These are phyloP conservation scores for Phania funesta DNA, from an alignment of 2,888 invertebrate genomes.

Conservation along the genomic window DNA sequence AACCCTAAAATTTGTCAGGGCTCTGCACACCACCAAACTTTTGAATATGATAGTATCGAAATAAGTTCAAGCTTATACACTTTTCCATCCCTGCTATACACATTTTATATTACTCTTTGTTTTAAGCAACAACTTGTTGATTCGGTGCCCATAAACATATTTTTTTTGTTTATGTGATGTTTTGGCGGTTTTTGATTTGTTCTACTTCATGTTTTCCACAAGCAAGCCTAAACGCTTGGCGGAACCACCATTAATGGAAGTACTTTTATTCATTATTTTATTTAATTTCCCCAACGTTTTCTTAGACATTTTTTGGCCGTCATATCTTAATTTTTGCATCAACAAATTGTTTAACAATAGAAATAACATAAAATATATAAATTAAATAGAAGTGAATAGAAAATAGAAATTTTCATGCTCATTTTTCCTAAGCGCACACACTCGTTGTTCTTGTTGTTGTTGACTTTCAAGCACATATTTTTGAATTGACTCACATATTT, in stretches of 20 bases:
- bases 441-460: no score
- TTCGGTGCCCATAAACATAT: constrained; percentile 16
- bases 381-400: neutral
- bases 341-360: constrained; percentile 6
- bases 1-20: no score
- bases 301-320: neutral
- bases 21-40: no score
- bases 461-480: no score
- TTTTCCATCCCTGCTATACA: neutral
- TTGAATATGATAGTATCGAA: no score
- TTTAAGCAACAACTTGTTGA: constrained; percentile 18
- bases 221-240: neutral
- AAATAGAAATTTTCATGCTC: neutral
- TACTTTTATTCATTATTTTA: neutral
- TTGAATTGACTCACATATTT: no score
- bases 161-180: constrained; percentile 5
- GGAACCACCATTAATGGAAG: constrained; percentile 7
- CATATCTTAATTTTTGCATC: neutral
- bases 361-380: neutral
- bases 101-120: neutral
- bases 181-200: neutral
- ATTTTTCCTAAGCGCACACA: neutral
- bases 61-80: no score
- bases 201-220: neutral
- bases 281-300: neutral